These are phyloP conservation scores for Leptopterna dolabrata DNA, from an alignment of 2,888 invertebrate species.

Conservation along the genomic window DNA sequence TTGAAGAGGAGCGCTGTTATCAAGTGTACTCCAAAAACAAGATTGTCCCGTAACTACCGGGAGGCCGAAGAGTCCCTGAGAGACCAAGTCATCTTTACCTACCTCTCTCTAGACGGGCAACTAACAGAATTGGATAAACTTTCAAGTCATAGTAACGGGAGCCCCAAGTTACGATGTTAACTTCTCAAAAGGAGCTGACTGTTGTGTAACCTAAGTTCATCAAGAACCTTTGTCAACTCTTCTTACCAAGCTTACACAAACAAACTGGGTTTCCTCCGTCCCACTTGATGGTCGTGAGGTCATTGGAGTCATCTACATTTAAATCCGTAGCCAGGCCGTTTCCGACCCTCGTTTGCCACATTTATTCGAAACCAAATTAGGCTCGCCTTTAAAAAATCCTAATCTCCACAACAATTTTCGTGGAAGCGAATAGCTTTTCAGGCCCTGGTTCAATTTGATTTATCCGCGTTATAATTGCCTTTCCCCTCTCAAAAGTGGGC, in stretches of 20 bases:
- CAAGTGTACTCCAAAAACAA: too few species aligned
- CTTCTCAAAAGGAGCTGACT: neutral
- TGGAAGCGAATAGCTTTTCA: neutral
- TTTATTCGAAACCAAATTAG: slow-evolving; percentile 13
- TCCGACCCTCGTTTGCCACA: neutral
- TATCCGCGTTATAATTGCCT: neutral
- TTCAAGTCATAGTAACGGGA: neutral
- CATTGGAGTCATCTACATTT: neutral
- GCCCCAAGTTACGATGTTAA: neutral
- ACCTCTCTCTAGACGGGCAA: neutral
- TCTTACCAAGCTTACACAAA: neutral
- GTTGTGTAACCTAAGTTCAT: slow-evolving; percentile 1
- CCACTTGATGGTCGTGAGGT: neutral
- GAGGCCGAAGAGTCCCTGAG: too few species aligned
- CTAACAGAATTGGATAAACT: neutral
- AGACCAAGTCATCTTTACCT: neutral
- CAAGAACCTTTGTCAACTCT: neutral
- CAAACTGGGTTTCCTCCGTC: neutral
- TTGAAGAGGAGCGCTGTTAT: too few species aligned
- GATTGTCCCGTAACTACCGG: too few species aligned
- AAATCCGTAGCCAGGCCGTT: neutral
- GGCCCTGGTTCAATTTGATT: neutral
- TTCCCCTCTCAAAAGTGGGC: neutral
- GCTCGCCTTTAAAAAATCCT: neutral
- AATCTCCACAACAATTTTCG: neutral